These are phyloP conservation scores for Cheilinus undulatus DNA, from an alignment of 2,113 vertebrate species.

Conservation along the genomic window DNA sequence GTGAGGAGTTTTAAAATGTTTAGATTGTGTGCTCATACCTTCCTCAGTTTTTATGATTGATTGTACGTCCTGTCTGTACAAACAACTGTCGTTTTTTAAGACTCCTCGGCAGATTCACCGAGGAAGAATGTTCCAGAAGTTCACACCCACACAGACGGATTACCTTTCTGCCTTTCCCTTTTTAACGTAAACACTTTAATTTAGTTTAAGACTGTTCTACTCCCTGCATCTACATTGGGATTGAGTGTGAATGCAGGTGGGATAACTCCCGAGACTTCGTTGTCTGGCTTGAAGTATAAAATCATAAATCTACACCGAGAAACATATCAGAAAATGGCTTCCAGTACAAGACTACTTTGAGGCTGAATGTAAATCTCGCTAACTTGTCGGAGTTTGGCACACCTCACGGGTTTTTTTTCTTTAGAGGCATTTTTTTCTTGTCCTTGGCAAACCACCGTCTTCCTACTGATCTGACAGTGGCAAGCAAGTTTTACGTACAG, in stretches of 20 bases:
- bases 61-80: background rate
- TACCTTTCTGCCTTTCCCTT: background rate
- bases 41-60: too few relatives aligned
- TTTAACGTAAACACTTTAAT: background rate
- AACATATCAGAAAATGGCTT: background rate
- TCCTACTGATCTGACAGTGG: background rate
- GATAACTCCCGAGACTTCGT: background rate
- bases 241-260: too few relatives aligned
- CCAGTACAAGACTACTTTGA: background rate
- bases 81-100: background rate
- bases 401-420: too few relatives aligned
- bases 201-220: background rate
- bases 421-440: background rate
- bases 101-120: conserved; percentile 21
- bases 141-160: conserved; percentile 25
- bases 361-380: too few relatives aligned
- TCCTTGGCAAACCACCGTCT: background rate
- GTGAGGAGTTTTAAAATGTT: too few relatives aligned
- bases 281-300: background rate
- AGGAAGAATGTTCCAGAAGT: conserved; percentile 54
- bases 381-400: background rate
- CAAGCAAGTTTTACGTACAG: background rate
- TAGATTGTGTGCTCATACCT: background rate
- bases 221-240: background rate
- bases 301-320: background rate